Base-by-base conservation (phyloP, 2,888 invertebrate genomes). In the Torymus texanus region DNA sequence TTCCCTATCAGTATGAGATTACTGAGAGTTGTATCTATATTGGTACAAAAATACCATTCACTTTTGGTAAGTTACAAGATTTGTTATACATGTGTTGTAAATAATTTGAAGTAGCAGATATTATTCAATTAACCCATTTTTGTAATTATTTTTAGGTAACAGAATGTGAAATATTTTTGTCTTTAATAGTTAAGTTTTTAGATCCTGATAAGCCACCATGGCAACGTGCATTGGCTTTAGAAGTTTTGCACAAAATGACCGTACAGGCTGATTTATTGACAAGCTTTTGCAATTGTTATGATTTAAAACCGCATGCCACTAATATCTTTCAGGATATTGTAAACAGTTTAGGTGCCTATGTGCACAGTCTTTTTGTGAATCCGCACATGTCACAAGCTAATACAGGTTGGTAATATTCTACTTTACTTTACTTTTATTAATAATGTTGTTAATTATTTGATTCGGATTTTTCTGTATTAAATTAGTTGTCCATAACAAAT, bases 161-260 rank as follows among this genome's bases (percentile, higher is more conserved):
- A 0, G 98, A 99, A 91, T 98, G 98, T 91, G 99, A 99, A 91
- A 99, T 99, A 88, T 99, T 99, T 91, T 92, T 99, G 62, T 98
- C 98, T 0, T 92, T 99, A 71, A 96, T 99, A 73, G 97, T 99
- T 56, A 98, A 99, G 91, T 99, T 99, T 91, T 92, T 99, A 90
- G 99, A 99, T 90, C 96, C 97, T 0, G 99, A 99, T 88, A 98
- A 98, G 91, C 97, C 98, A 2, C 93, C 95, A 82, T 99, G 99
- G 99, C 98, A 99, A 90, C 92, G 98, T 77, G 97, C 98, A 1
- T 91, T 98, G 71, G 98, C 99, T 0, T 90, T 99, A 18, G 99
- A 99, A 92, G 98, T 99, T 2, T 92, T 99, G 63, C 98, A 98
- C 89, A 97, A 97, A 91, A 95, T 99, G 93, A 95, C 96, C 0